These are phyloP conservation scores for Tylochromis polylepis DNA, from an alignment of 2,113 vertebrate species.

Conservation along the genomic window DNA sequence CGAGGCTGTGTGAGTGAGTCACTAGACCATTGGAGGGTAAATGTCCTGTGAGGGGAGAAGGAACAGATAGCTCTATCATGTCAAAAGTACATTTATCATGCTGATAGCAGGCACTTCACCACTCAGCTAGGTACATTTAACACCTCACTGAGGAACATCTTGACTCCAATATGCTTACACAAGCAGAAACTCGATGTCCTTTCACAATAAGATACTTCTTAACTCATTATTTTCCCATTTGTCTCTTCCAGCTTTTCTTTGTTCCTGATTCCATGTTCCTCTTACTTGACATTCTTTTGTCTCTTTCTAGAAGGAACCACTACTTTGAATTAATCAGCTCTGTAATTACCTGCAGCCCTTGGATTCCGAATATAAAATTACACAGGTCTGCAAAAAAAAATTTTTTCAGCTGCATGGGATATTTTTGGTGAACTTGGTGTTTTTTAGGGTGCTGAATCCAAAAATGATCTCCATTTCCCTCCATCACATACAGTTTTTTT, in stretches of 20 bases:
- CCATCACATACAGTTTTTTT: no score
- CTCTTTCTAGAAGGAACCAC: not conserved
- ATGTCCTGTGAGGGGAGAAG: not conserved
- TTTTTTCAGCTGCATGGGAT: no score
- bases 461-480: no score
- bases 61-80: not conserved
- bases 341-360: not conserved
- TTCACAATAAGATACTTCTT: not conserved
- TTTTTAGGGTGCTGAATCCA: no score
- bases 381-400: no score
- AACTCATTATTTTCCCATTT: not conserved
- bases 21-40: not conserved
- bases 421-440: no score
- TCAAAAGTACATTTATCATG: not conserved
- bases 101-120: not conserved
- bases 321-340: not conserved
- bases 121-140: not conserved
- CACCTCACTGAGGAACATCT: not conserved
- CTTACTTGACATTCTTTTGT: not conserved
- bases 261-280: not conserved
- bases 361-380: no score
- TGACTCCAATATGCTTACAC: not conserved
- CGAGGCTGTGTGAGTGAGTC: not conserved
- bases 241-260: not conserved
- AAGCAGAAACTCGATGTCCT: not conserved